Percentiles rank a stretch among this genome's conserved stretches.
Evolutionary conservation across 2,888 invertebrate species (phyloP).

Genomic region (Drosophila acutilabella): DNA sequence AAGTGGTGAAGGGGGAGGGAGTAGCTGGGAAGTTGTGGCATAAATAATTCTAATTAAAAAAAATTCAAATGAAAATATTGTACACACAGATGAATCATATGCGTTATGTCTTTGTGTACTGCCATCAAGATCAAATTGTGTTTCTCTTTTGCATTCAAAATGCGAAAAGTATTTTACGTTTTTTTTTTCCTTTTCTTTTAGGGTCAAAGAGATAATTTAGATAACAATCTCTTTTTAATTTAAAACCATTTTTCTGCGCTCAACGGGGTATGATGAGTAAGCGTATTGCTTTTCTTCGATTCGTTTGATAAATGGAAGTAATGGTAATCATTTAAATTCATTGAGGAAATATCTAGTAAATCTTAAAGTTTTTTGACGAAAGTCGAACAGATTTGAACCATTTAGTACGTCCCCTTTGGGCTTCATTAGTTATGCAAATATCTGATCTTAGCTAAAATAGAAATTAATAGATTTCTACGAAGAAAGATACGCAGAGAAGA

Average conservation of each 20-base stretch:
- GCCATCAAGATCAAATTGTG: constrained; percentile 44
- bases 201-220: constrained; percentile 34
- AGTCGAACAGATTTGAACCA: neutral
- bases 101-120: constrained; percentile 9
- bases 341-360: neutral
- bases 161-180: neutral
- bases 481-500: neutral
- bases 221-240: constrained; percentile 21
- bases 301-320: neutral
- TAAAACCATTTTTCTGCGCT: constrained; percentile 5
- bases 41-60: constrained; percentile 36
- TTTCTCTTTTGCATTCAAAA: constrained; percentile 20
- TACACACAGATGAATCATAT: constrained; percentile 59
- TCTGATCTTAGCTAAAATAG: constrained; percentile 8
- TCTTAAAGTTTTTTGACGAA: neutral
- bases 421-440: constrained; percentile 15
- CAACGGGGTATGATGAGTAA: constrained; percentile 24
- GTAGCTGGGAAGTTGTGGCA: neutral
- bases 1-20: neutral
- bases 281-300: constrained; percentile 10
- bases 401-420: neutral
- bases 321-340: neutral
- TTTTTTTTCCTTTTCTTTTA: constrained; percentile 11
- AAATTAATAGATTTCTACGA: constrained; percentile 10
- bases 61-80: constrained; percentile 30